Conservation (phyloP, 2,113 vertebrate genomes). For the Euleptes europaea region DNA sequence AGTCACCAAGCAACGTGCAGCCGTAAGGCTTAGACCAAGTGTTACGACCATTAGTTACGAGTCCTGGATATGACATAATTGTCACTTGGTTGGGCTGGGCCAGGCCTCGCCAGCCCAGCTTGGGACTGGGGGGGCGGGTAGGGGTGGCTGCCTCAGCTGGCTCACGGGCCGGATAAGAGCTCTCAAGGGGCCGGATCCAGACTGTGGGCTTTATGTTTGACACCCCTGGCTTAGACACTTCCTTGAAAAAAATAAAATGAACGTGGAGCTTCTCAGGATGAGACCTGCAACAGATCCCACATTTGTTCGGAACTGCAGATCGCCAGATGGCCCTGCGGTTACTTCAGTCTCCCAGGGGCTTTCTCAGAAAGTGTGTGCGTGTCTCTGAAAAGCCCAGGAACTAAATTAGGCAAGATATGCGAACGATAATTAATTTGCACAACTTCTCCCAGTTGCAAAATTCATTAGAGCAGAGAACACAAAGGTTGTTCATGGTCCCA, state of each 20-base stretch:
- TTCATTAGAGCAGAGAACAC: neutral
- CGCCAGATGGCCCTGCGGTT: neutral
- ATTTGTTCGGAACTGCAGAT: neutral
- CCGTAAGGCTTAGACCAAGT: too few species aligned
- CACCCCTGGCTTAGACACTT: too few species aligned
- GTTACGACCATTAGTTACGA: too few species aligned
- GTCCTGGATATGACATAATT: too few species aligned
- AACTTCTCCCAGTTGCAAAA: neutral
- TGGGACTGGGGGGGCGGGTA: too few species aligned
- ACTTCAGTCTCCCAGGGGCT: neutral
- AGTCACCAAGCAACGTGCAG: neutral
- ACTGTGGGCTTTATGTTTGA: too few species aligned
- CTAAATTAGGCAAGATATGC: neutral
- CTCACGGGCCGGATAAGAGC: too few species aligned
- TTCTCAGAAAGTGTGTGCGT: neutral
- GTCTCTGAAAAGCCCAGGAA: neutral
- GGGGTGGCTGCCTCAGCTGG: too few species aligned
- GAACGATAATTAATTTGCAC: neutral
- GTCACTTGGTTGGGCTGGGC: too few species aligned
- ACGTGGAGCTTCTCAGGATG: neutral
- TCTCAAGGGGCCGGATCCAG: too few species aligned
- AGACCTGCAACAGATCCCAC: neutral
- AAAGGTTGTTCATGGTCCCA: neutral
- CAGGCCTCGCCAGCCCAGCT: too few species aligned
- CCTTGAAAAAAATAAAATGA: neutral